Conservation (phyloP, 2,113 vertebrate species). For the Calypte anna region DNA sequence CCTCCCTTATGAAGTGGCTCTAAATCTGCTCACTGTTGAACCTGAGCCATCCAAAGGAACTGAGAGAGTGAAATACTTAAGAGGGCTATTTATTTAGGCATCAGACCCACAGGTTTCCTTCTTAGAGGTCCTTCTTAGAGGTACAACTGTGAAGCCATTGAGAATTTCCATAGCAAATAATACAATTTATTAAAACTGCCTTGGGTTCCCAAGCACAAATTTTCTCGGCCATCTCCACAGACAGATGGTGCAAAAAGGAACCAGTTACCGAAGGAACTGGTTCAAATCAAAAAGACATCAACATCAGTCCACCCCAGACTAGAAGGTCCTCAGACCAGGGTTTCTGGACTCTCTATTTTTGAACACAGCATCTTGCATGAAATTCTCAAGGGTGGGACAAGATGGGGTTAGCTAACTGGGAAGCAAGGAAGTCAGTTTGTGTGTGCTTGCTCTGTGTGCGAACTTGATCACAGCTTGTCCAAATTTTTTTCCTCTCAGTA, state of each 20-base stretch:
- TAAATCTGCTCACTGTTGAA: constrained; percentile 54
- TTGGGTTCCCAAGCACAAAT: neutral
- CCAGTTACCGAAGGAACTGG: neutral
- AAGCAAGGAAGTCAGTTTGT: neutral
- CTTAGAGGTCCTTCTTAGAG: neutral
- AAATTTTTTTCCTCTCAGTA: neutral
- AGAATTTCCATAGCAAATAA: constrained; percentile 18
- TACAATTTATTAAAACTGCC: neutral
- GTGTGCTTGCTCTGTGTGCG: neutral
- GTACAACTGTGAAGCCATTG: neutral
- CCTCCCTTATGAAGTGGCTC: constrained; percentile 21
- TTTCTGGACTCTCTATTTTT: neutral
- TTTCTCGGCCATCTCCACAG: neutral
- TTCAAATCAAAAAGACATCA: neutral
- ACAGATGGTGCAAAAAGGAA: neutral
- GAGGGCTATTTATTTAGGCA: constrained; percentile 49
- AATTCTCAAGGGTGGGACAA: neutral
- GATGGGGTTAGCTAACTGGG: neutral
- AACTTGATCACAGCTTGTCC: neutral
- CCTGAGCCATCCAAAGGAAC: constrained; percentile 17
- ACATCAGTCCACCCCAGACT: neutral
- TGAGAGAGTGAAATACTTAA: constrained; percentile 29
- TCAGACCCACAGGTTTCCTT: constrained; percentile 10
- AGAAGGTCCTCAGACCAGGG: neutral
- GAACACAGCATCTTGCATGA: neutral